Conservation (phyloP, 2,888 invertebrate species). For the Xanthorhoe spadicearia region DNA sequence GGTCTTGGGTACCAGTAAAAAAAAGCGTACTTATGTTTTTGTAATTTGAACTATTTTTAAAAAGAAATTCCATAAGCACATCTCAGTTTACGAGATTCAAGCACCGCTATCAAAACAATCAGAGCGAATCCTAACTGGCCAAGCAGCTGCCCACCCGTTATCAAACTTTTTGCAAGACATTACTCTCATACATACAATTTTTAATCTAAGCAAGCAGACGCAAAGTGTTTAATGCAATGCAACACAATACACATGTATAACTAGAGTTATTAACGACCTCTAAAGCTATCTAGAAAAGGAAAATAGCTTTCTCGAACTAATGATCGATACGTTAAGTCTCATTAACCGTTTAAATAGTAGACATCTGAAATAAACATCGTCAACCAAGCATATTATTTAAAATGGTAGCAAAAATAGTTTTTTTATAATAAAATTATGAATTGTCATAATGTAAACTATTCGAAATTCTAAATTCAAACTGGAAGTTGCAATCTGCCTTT, state of each 20-base stretch:
- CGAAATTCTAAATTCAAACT: no score
- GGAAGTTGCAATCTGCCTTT: no score
- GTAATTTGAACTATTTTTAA: no score
- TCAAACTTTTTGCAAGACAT: conserved; percentile 51
- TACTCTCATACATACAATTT: conserved; percentile 20
- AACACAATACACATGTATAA: background rate
- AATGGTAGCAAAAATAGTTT: no score
- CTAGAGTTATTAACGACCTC: background rate
- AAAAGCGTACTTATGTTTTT: no score
- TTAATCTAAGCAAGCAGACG: background rate
- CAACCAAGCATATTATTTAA: no score
- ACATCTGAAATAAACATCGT: no score
- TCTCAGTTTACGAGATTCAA: conserved; percentile 40
- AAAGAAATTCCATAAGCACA: background rate
- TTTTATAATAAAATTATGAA: no score
- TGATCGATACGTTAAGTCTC: background rate
- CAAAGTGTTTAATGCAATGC: background rate
- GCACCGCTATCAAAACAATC: conserved; percentile 63
- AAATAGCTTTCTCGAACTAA: background rate
- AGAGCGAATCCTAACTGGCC: conserved; percentile 76
- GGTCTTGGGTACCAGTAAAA: no score
- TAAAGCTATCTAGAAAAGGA: background rate
- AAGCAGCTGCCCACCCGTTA: conserved; percentile 56
- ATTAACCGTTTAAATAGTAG: no score
- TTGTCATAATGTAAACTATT: no score